Evolutionary conservation across 2,113 vertebrate genomes (phyloP).

Genomic region (Psilopogon haemacephalus): DNA sequence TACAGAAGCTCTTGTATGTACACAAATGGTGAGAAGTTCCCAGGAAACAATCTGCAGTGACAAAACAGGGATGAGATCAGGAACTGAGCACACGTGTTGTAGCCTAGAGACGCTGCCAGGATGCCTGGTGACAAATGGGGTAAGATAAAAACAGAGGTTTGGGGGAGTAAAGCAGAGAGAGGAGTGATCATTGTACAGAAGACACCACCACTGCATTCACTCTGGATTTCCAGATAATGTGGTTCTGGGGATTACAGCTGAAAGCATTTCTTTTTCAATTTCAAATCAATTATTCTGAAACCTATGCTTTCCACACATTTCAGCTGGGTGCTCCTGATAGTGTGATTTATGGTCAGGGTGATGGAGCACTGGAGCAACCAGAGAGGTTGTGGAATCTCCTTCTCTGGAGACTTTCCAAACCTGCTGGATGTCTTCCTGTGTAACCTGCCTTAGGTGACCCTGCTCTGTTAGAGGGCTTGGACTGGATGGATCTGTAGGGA

Average conservation of each 20-base stretch:
- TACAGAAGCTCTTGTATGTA: background rate
- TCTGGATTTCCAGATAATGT: background rate
- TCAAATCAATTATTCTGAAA: background rate
- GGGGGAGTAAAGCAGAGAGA: background rate
- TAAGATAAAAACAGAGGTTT: background rate
- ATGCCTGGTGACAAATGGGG: accelerated
- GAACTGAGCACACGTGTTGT: accelerated
- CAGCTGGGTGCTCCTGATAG: background rate
- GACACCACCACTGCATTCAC: background rate
- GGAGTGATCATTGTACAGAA: background rate
- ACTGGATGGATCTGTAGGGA: too few relatives aligned
- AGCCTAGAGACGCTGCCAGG: background rate
- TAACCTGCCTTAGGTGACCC: too few relatives aligned
- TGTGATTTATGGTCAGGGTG: background rate
- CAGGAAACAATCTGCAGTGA: background rate
- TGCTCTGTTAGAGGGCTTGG: too few relatives aligned
- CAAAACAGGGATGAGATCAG: accelerated
- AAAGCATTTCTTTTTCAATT: background rate
- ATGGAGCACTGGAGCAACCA: too few relatives aligned
- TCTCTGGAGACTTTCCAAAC: too few relatives aligned
- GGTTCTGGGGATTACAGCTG: background rate
- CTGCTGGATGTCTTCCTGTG: too few relatives aligned
- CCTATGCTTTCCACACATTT: background rate
- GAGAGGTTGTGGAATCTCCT: too few relatives aligned
- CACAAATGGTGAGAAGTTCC: background rate